Conservation (phyloP, 2,797 vertebrate genomes). For the Eospalax fontanierii region DNA sequence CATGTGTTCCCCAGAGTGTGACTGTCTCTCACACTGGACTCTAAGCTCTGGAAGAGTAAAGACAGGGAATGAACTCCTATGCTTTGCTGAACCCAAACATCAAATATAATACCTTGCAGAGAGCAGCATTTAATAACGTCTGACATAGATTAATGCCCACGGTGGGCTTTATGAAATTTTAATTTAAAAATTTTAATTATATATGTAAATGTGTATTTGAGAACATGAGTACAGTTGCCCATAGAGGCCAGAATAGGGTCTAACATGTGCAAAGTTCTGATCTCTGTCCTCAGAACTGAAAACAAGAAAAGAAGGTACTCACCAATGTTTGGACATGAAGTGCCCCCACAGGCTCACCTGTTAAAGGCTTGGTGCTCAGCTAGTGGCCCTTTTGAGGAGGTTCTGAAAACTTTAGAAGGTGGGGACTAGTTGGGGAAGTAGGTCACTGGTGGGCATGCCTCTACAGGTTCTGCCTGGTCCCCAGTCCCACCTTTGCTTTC, state of each 20-base stretch:
- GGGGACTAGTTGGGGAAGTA: not conserved
- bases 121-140: not conserved
- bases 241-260: too few species aligned
- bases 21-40: not conserved
- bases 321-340: not conserved
- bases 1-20: not conserved
- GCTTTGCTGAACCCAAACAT: not conserved
- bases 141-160: not conserved
- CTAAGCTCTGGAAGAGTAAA: not conserved
- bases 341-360: too few species aligned
- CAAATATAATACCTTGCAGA: not conserved
- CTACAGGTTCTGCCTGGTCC: too few species aligned
- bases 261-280: not conserved
- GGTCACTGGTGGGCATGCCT: not conserved
- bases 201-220: not conserved
- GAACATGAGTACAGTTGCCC: too few species aligned
- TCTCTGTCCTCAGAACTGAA: not conserved
- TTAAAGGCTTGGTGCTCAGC: not conserved
- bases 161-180: not conserved
- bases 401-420: not conserved
- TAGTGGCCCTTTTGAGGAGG: not conserved
- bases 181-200: too few species aligned
- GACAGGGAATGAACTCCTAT: not conserved
- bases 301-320: not conserved
- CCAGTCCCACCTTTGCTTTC: not conserved